A percentile compares a stretch with the other conserved stretches of the same genome.
Conservation (phyloP, 2,888 invertebrate genomes). For the Agrotis clavis region DNA sequence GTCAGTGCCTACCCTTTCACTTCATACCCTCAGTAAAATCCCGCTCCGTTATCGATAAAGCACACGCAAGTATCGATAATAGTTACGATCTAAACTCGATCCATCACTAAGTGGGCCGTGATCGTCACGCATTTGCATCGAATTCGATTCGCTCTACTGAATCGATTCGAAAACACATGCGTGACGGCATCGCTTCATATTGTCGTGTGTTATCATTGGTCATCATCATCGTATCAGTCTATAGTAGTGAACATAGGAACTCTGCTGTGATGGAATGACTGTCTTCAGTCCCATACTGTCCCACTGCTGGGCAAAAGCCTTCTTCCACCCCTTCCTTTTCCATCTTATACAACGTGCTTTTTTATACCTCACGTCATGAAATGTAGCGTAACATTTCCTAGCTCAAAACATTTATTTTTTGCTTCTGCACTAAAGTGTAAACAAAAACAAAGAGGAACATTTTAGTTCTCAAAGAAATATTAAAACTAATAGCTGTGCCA, state of each 20-base stretch:
- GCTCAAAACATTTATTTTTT: neutral
- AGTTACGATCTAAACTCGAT: conserved; percentile 16
- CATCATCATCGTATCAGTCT: conserved; percentile 2
- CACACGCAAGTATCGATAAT: conserved; percentile 22
- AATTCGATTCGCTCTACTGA: conserved; percentile 52
- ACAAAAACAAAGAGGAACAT: neutral
- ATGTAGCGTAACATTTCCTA: neutral
- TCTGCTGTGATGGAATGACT: neutral
- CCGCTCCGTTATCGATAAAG: conserved; percentile 11
- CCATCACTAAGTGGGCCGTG: conserved; percentile 38
- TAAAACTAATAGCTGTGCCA: conserved; percentile 30
- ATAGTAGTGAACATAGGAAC: neutral
- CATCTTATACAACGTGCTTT: too few relatives aligned
- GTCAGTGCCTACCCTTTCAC: too few relatives aligned
- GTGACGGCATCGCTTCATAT: conserved; percentile 35
- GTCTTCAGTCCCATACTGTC: neutral
- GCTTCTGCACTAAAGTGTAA: neutral
- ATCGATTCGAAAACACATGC: conserved; percentile 56
- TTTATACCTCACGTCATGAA: neutral
- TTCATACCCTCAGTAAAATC: neutral
- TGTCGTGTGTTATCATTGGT: conserved; percentile 22
- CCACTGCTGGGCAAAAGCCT: too few relatives aligned
- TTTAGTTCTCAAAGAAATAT: conserved; percentile 11
- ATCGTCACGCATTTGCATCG: conserved; percentile 55
- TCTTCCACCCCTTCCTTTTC: too few relatives aligned